A percentile compares a stretch with the other conserved stretches of the same genome.
Conservation (phyloP, 2,797 vertebrate genomes). For the Lithobates pipiens region DNA sequence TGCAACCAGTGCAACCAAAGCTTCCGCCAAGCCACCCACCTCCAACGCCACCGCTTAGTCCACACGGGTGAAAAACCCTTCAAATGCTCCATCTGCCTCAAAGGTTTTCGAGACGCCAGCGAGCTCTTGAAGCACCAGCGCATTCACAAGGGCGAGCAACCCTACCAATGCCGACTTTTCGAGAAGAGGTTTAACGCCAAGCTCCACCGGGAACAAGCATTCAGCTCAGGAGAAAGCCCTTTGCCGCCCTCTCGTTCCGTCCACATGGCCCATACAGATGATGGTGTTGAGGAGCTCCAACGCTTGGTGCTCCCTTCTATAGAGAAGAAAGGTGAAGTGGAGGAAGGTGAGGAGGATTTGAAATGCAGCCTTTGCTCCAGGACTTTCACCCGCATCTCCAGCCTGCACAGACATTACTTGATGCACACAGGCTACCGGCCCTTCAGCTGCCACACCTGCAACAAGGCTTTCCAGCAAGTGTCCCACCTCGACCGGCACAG, state of each 20-base stretch:
- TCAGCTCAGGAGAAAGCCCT: not conserved
- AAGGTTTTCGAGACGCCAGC: conserved; percentile 84
- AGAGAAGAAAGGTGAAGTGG: not conserved
- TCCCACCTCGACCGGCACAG: conserved; percentile 86
- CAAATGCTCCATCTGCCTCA: conserved; percentile 84
- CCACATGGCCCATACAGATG: not conserved
- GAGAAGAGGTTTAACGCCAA: conserved; percentile 1
- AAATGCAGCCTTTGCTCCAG: conserved; percentile 74
- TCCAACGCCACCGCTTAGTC: conserved; percentile 86
- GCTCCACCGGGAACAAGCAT: not conserved
- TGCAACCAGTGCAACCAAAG: conserved; percentile 84
- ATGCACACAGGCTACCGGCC: conserved; percentile 83
- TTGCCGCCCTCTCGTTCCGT: not conserved
- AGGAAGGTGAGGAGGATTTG: conserved; percentile 61
- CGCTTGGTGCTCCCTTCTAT: not conserved
- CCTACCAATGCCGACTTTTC: conserved; percentile 7
- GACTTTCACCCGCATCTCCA: conserved; percentile 70
- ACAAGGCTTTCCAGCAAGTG: conserved; percentile 86
- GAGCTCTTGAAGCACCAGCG: conserved; percentile 81
- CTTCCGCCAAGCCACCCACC: conserved; percentile 86
- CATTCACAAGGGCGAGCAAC: conserved; percentile 65
- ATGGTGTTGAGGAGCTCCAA: not conserved
- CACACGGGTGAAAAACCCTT: conserved; percentile 89
- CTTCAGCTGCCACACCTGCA: conserved; percentile 81
- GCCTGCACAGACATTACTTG: conserved; percentile 79